Percentiles rank a stretch among this genome's conserved stretches.
phyloP scores from a whole-genome alignment of 2,888 invertebrate species.

The Tetranychus truncatus region DNA sequence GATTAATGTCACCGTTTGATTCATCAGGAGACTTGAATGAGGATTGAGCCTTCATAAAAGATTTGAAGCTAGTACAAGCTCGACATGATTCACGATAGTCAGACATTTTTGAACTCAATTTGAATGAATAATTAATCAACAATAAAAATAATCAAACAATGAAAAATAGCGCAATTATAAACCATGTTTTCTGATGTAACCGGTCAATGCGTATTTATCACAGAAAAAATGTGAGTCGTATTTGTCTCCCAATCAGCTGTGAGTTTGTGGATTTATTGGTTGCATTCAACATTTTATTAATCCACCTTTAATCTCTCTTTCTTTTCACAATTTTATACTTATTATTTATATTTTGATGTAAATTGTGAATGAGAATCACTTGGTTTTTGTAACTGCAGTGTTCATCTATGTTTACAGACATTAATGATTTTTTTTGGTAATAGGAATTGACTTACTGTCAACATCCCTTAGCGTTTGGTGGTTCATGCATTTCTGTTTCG shows the following conservation, averaged over 20 bases:
- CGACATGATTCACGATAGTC: conserved; percentile 2
- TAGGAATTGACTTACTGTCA: too few species aligned
- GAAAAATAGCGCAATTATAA: background rate
- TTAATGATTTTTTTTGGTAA: too few species aligned
- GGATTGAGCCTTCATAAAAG: background rate
- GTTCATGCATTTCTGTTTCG: too few species aligned
- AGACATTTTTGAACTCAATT: background rate
- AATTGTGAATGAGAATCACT: too few species aligned
- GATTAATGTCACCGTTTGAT: too few species aligned
- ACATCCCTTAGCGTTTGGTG: too few species aligned
- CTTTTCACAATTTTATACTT: background rate
- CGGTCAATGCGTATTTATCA: background rate
- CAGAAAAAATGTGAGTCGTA: background rate
- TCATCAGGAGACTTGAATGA: too few species aligned
- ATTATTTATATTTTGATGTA: too few species aligned
- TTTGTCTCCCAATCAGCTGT: background rate
- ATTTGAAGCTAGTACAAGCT: conserved; percentile 4
- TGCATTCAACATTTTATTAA: background rate
- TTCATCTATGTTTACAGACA: too few species aligned
- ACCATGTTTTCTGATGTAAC: background rate
- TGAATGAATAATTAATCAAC: background rate
- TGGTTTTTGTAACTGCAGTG: too few species aligned
- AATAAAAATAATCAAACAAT: background rate
- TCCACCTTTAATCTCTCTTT: background rate
- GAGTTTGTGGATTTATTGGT: background rate